A percentile compares a stretch with the other conserved stretches of the same genome.
Conservation (phyloP, 2,797 vertebrate genomes). For the Sylvia borin region DNA sequence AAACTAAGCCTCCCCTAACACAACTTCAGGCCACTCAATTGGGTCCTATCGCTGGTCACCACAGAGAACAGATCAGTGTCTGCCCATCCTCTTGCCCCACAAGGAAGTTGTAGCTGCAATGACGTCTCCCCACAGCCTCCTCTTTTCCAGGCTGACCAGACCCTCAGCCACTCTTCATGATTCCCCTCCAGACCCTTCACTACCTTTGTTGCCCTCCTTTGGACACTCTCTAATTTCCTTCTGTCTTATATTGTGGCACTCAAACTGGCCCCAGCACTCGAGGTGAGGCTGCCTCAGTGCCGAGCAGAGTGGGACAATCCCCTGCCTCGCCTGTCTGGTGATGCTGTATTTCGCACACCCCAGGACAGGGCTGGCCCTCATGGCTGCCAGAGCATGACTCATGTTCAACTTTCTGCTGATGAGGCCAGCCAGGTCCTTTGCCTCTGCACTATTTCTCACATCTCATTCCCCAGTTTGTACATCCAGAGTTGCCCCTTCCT, state of each 20-base stretch:
- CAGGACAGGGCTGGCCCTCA: fast-evolving
- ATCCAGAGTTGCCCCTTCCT: background rate
- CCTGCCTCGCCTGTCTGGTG: fast-evolving
- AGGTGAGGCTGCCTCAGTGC: fast-evolving
- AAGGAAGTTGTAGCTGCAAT: background rate
- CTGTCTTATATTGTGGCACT: background rate
- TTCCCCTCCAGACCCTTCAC: background rate
- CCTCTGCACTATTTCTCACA: background rate
- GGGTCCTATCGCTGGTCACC: too few relatives aligned
- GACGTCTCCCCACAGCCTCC: fast-evolving
- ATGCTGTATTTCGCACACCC: fast-evolving
- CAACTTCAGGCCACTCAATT: background rate
- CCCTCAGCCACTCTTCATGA: background rate
- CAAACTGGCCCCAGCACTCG: fast-evolving
- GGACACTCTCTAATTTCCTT: background rate
- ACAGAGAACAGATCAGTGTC: background rate
- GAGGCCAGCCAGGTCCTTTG: background rate
- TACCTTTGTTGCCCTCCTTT: background rate
- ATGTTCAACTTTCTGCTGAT: background rate
- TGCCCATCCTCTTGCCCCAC: fast-evolving
- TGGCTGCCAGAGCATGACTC: background rate
- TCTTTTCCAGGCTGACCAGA: background rate
- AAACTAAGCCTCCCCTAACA: background rate
- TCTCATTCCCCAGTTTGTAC: background rate
- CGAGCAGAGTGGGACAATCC: fast-evolving